Base-by-base conservation (phyloP, 2,113 vertebrate species). In the Hippopotamus amphibius region DNA sequence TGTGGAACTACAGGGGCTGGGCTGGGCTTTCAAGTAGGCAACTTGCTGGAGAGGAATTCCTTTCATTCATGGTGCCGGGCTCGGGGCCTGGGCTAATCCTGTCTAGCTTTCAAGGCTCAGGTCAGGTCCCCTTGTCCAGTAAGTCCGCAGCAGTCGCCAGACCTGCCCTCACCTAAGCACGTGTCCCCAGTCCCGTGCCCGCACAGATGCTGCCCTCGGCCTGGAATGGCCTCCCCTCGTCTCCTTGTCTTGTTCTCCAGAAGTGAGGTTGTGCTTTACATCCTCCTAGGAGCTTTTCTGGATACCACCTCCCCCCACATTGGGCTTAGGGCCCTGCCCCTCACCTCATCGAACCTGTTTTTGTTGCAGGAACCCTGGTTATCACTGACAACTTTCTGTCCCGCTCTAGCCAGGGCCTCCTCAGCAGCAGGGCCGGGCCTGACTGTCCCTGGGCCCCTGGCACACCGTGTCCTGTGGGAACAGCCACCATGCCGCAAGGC, bases 151-250 rank as follows among this genome's bases (percentile, higher is more conserved):
- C 0, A 6, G 1, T 28, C 1, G 0, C 6, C 19, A 10, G 1
- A 15, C 63, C 48, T 53, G 0, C 16, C 10, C 6, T 48, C 21
- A 6, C 15, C 28, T 15, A 19, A 76, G 37, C 17, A 12, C 0
- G 0, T 33, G 4, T 26, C 82, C 4, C n/a, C 24, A 10, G n/a
- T 15, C 28, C 83, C 65, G 50, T 7, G 19, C 68, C 71, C 22
- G 7, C 7, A 2, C 0, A 2, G 76, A 15, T 3, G 14, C 30
- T 3, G 1, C 11, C 2, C 55, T 53, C 1, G 1, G 26, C 33
- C 46, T 57, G 7, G 30, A 28, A 48, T 6, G 1, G 8, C 43
- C 77, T 43, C 6, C 48, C 82, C 50, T 53, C 46, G 11, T 43
- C 89, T 63, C 55, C 21, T 55, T 68, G 0, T 50, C 33, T 71